Percentiles rank a stretch among this genome's conserved stretches.
These are phyloP conservation scores for Matsumurasca onukii DNA, from an alignment of 1,140 invertebrate genomes.

Conservation along the genomic window DNA sequence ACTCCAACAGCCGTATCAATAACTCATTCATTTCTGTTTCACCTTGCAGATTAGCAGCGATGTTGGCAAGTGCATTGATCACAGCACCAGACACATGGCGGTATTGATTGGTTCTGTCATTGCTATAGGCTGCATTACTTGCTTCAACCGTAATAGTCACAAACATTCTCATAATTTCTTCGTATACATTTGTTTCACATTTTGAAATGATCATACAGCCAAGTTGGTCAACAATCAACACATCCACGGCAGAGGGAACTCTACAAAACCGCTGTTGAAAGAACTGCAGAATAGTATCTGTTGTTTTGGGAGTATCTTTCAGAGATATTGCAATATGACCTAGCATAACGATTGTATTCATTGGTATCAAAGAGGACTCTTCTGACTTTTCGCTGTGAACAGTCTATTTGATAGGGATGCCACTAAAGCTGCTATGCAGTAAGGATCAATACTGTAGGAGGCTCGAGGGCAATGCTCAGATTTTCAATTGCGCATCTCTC, in stretches of 20 bases:
- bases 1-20: constrained; percentile 82
- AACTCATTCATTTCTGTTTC: constrained; percentile 85
- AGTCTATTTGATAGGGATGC: constrained; percentile 92
- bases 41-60: constrained; percentile 90
- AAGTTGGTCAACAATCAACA: constrained; percentile 93
- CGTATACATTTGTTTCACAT: constrained; percentile 77
- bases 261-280: constrained; percentile 95
- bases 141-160: constrained; percentile 92
- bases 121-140: constrained; percentile 84
- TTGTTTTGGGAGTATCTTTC: constrained; percentile 88
- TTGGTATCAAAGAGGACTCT: constrained; percentile 86
- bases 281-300: constrained; percentile 94
- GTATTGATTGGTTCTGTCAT: constrained; percentile 72
- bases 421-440: constrained; percentile 91
- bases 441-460: constrained; percentile 80
- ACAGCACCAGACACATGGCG: constrained; percentile 92
- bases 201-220: constrained; percentile 96
- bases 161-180: constrained; percentile 98
- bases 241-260: constrained; percentile 82
- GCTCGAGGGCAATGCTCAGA: constrained; percentile 91
- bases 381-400: constrained; percentile 87
- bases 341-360: constrained; percentile 96
- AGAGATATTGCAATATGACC: constrained; percentile 95
- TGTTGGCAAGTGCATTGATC: constrained; percentile 91
- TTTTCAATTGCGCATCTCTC: constrained; percentile 95